Evolutionary conservation across 1,140 invertebrate species (phyloP).

Genomic region (Vanessa tameamea): DNA sequence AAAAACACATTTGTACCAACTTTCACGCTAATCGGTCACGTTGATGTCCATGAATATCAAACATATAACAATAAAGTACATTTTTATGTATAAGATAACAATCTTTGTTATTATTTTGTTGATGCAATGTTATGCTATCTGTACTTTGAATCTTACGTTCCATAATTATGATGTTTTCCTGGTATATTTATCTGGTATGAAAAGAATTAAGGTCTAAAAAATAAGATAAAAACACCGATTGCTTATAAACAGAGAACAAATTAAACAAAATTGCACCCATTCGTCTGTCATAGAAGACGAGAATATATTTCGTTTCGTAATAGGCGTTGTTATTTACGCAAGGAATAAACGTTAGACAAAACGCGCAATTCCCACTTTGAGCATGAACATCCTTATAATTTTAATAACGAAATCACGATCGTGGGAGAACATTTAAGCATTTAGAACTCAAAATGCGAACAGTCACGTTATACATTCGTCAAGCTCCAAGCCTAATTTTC

Average conservation of each 20-base stretch:
- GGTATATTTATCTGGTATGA: no score
- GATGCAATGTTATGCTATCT: no score
- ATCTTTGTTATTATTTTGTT: no score
- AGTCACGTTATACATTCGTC: conserved; percentile 56
- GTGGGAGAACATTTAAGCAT: conserved; percentile 35
- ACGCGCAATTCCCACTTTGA: conserved; percentile 11
- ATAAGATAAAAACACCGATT: neutral
- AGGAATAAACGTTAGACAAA: conserved; percentile 7
- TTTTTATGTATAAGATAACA: no score
- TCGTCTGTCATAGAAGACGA: conserved; percentile 1
- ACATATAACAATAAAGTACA: no score
- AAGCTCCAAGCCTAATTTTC: conserved; percentile 46
- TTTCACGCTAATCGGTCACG: no score
- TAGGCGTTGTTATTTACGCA: conserved; percentile 10
- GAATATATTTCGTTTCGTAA: neutral
- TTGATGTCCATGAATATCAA: no score
- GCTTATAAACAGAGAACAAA: neutral
- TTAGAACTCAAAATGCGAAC: conserved; percentile 23
- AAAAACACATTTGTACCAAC: no score
- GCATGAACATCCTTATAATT: conserved; percentile 42
- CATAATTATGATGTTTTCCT: no score
- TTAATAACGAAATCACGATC: conserved; percentile 63
- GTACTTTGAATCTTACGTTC: no score
- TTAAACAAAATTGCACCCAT: neutral
- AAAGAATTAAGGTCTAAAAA: no score